Base-by-base conservation (phyloP, 2,888 invertebrate genomes). In the Biston betularia region DNA sequence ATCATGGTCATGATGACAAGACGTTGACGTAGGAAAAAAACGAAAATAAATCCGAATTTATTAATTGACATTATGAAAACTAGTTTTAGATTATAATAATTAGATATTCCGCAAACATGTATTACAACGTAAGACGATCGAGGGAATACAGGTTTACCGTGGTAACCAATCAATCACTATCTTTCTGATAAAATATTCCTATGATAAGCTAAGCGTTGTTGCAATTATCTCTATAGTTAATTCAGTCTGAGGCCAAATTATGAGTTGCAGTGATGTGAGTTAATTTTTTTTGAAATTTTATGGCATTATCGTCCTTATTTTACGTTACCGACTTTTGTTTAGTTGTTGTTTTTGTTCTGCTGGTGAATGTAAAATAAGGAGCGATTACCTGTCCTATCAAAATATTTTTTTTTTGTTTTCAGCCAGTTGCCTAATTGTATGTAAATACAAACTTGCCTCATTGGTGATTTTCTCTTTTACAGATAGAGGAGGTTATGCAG, bases 401-500 rank as follows among this genome's bases (percentile, higher is more conserved):
- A n/a, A n/a, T 54, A 0, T 4, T 15, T 42, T 42, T 54, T 42
- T 11, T 33, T 54, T 40, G 40, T 54, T 4, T 48, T 44, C 40
- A 12, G 14, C 33, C 9, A n/a, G n/a, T 11, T 45, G 12, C 38
- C 38, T 4, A 38, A 38, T 9, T 24, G 24, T 24, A 24, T 3
- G 24, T 24, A 24, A 2, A 2, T 24, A 2, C 1, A 54, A 45
- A 34, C 33, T 15, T 44, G 1, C 33, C 6, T n/a, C 3, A 24
- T 5, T 24, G 12, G 44, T 56, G 5, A 15, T n/a, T 59, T 53
- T 58, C 2, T 53, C 40, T 54, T 71, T 71, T n/a, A 40, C 79
- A 93, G 93, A 89, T 92, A 88, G 90, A 91, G 87, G 92, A 92
- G 93, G 93, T 92, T 89, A 93, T 93, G 93, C 93, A 93, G 89